Evolutionary conservation across 1,140 invertebrate genomes (phyloP), one percentile per base, ranked within the genome.

Genomic region (Chelonus insularis): DNA sequence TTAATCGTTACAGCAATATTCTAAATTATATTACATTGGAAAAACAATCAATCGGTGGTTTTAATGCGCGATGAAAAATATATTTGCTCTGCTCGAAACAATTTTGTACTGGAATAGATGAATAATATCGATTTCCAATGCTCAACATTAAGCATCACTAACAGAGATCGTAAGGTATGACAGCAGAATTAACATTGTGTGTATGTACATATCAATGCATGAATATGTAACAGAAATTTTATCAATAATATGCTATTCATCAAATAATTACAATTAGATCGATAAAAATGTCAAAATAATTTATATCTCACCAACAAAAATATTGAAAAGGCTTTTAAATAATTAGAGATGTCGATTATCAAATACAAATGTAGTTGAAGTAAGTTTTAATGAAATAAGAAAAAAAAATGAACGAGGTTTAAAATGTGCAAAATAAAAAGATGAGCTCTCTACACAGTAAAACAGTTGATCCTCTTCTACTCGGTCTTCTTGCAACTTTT

Each of bases 81-180:
- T 52, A 52, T 52, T 52, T 52, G 50, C 50, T 52, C 18, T 52
- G 34, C 29, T 18, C 16, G 50, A 52, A 37, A 52, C 50, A 36
- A 52, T 52, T 52, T 52, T 34, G 50, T 52, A 52, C 29, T 16
- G 25, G 23, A 52, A 52, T 57, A 43, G 41, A 57, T 57, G 37
- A 57, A 57, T 36, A 25, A 57, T 57, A 57, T 57, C 55, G 55
- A 57, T 57, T 57, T 57, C 55, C 55, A 45, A 57, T 57, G 37
- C 0, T 39, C 16, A 32, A 57, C 55, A 57, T 57, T 18, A 7
- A 52, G 16, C 25, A 52, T 25, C 14, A 18, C 12, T 29, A 21
- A 25, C 25, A 52, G 16, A 25, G 23, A 25, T 39, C 18, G 34
- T 54, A 54, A 54, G 16, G 34, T 7, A 29, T 7, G 37, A 54